Evolutionary conservation across 2,888 invertebrate species (phyloP).

Genomic region (Philaethria dido): DNA sequence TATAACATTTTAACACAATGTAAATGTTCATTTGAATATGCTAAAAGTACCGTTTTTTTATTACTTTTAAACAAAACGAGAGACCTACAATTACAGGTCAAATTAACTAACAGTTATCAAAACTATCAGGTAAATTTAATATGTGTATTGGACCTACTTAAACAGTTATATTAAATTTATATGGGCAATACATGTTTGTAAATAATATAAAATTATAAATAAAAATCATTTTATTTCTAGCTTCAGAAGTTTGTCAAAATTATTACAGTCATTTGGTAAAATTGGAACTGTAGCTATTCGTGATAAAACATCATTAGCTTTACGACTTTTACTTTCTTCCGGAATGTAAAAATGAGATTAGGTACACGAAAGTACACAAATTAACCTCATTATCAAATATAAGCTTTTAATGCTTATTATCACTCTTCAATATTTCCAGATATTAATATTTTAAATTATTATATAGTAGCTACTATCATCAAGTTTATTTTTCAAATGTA

Average conservation of each 20-base stretch:
- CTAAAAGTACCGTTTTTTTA: too few relatives aligned
- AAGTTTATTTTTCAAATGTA: neutral
- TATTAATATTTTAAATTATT: too few relatives aligned
- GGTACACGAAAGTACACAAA: constrained; percentile 1
- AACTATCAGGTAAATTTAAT: neutral
- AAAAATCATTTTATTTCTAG: neutral
- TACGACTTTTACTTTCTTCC: constrained; percentile 17
- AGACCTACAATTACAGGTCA: neutral
- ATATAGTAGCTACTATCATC: too few relatives aligned
- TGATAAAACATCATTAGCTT: constrained; percentile 12
- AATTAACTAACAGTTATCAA: neutral
- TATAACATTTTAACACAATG: neutral
- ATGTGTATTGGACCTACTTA: neutral
- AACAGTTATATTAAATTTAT: neutral
- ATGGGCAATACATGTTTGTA: neutral
- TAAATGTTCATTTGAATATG: neutral
- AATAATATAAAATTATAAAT: neutral
- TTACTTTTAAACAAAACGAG: neutral
- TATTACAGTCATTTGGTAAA: neutral
- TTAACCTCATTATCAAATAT: neutral
- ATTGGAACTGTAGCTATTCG: constrained; percentile 23
- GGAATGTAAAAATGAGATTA: constrained; percentile 13
- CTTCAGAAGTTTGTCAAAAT: constrained; percentile 13
- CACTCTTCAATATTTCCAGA: too few relatives aligned
- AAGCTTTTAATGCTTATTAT: neutral